phyloP scores from a whole-genome alignment of 2,888 invertebrate genomes.

The Timema cristinae region DNA sequence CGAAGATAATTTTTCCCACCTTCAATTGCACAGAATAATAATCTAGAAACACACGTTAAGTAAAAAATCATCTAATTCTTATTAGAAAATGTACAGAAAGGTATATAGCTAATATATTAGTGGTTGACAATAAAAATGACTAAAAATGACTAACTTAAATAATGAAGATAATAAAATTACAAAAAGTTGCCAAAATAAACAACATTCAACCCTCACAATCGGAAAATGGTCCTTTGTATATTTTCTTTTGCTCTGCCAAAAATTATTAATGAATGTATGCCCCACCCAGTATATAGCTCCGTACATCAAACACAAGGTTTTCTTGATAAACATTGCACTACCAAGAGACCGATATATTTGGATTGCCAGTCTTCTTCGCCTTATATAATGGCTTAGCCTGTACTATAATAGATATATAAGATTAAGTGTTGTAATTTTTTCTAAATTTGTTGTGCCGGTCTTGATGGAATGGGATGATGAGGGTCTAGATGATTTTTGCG shows the following conservation, averaged over 20 bases:
- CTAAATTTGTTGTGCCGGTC: too few relatives aligned
- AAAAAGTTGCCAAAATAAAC: not conserved
- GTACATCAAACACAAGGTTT: too few relatives aligned
- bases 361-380: too few relatives aligned
- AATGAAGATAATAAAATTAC: not conserved
- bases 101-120: not conserved
- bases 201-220: not conserved
- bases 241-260: not conserved
- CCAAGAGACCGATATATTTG: too few relatives aligned
- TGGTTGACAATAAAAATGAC: not conserved
- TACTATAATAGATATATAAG: too few relatives aligned
- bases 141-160: not conserved
- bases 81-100: not conserved
- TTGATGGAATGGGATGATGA: too few relatives aligned
- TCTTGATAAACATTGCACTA: too few relatives aligned
- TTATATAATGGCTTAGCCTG: too few relatives aligned
- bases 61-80: not conserved
- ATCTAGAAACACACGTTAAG: not conserved
- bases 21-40: not conserved
- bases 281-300: not conserved
- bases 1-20: not conserved
- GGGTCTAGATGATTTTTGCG: too few relatives aligned
- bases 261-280: constrained; percentile 1
- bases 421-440: too few relatives aligned
- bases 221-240: not conserved